These are phyloP conservation scores for Lynx canadensis DNA, from an alignment of 2,113 vertebrate genomes.

Conservation along the genomic window DNA sequence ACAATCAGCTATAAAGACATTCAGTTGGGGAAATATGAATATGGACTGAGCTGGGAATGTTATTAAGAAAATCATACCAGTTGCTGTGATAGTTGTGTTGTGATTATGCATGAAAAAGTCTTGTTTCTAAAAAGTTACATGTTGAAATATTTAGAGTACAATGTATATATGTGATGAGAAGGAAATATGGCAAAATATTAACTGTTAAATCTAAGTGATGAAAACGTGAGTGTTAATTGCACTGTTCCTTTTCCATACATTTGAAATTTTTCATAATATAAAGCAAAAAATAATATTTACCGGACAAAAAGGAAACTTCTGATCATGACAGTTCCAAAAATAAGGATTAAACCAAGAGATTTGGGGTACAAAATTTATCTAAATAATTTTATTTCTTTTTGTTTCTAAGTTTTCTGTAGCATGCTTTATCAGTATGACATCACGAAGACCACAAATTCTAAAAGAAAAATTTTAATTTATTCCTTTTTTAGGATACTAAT, in stretches of 20 bases:
- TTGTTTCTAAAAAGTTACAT: background rate
- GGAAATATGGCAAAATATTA: background rate
- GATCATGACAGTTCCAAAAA: background rate
- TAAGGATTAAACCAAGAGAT: background rate
- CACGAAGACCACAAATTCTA: background rate
- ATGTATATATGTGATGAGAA: background rate
- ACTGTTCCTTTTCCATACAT: background rate
- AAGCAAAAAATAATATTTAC: background rate
- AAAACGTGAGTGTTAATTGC: background rate
- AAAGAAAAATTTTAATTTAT: background rate
- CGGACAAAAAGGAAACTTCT: background rate
- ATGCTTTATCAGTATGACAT: background rate
- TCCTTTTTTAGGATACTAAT: background rate
- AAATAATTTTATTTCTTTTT: background rate
- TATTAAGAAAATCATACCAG: background rate
- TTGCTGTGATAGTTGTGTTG: background rate
- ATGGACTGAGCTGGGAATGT: background rate
- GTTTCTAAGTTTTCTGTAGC: background rate
- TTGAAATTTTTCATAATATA: slow-evolving; percentile 11
- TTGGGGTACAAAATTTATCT: background rate
- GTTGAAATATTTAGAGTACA: background rate
- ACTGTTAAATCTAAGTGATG: background rate
- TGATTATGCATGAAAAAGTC: background rate
- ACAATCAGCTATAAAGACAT: background rate
- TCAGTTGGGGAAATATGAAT: background rate